phyloP scores from a whole-genome alignment of 1,140 invertebrate genomes.

The Caenorhabditis latens region DNA sequence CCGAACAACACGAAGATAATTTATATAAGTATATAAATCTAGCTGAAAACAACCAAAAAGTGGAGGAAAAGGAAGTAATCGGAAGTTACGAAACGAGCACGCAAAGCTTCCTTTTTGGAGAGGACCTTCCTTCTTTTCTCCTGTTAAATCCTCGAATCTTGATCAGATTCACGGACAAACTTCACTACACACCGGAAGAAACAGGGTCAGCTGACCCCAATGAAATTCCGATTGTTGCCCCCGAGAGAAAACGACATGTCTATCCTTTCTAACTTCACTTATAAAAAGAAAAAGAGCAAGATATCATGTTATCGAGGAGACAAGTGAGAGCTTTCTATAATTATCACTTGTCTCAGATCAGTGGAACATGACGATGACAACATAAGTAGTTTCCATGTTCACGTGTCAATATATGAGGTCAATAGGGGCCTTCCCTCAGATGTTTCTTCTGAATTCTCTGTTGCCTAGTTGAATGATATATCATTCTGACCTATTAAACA shows the following conservation, averaged over 20 bases:
- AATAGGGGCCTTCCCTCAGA: not conserved
- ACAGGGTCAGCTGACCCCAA: constrained; percentile 28
- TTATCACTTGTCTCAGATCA: constrained; percentile 2
- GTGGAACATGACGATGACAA: constrained; percentile 14
- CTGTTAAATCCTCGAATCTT: constrained; percentile 19
- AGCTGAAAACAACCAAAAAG: not conserved
- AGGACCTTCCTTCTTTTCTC: not conserved
- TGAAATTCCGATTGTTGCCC: constrained; percentile 22
- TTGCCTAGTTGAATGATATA: not conserved
- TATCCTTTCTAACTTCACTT: not conserved
- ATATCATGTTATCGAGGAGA: constrained; percentile 2
- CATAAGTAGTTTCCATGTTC: constrained; percentile 12
- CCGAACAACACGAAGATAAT: not conserved
- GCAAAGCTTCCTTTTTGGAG: constrained; percentile 23
- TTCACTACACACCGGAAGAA: constrained; percentile 21
- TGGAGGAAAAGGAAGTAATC: constrained; percentile 43
- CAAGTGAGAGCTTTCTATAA: constrained; percentile 2
- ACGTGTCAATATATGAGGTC: not conserved
- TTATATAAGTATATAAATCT: not conserved
- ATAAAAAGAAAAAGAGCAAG: constrained; percentile 1
- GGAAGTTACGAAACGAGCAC: constrained; percentile 47
- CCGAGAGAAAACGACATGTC: not conserved
- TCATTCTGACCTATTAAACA: not conserved
- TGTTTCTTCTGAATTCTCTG: not conserved
- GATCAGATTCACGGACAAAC: constrained; percentile 12